Percentiles rank a stretch among this genome's conserved stretches.
These are phyloP conservation scores for Dinocampus coccinellae DNA, from an alignment of 2,888 invertebrate species.

Conservation along the genomic window DNA sequence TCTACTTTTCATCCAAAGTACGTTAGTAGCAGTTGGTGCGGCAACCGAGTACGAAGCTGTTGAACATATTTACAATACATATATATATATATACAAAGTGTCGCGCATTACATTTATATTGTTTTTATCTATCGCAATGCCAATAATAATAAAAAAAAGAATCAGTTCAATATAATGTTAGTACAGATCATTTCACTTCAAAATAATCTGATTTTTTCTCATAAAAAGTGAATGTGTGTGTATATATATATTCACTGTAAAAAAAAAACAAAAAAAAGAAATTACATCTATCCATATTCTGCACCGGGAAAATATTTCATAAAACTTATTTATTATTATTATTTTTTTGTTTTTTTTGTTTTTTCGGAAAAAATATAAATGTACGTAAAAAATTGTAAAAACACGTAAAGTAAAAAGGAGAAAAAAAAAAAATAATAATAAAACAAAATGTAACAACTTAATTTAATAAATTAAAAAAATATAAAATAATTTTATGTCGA, in stretches of 20 bases:
- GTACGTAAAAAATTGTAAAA: no score
- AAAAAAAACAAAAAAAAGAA: not conserved
- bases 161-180: not conserved
- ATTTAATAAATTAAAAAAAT: not conserved
- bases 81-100: not conserved
- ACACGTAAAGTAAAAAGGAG: not conserved
- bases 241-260: not conserved
- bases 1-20: constrained; percentile 49
- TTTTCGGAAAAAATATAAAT: no score
- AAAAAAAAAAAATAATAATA: not conserved
- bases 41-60: constrained; percentile 38
- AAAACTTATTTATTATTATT: no score
- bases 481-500: not conserved
- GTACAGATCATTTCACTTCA: not conserved
- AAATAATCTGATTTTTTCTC: not conserved
- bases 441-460: not conserved
- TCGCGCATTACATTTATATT: not conserved
- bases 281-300: not conserved
- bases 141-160: not conserved
- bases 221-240: not conserved
- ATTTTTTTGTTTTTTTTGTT: no score
- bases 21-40: constrained; percentile 55
- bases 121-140: not conserved
- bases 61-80: not conserved
- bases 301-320: no score